A percentile compares a stretch with the other conserved stretches of the same genome.
phyloP scores from a whole-genome alignment of 2,113 vertebrate genomes.

The rabbit (Oryctolagus cuniculus) region DNA sequence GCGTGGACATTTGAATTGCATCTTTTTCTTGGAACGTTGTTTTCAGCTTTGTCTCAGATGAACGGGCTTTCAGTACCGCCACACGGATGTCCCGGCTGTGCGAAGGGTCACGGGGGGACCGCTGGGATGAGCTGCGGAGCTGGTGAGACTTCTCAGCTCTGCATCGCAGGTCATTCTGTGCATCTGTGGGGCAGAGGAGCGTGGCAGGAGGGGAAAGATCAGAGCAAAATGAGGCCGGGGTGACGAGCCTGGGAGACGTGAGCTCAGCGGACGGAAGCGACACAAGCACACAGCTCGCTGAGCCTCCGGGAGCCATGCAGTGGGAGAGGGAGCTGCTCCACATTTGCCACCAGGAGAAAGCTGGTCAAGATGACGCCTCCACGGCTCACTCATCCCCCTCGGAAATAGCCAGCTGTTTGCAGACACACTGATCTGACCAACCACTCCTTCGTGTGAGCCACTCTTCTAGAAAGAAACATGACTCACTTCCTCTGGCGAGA shows the following conservation, averaged over 20 bases:
- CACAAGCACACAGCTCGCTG: fast-evolving
- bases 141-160: neutral
- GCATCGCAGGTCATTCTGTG: no score
- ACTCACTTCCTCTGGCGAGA: constrained; percentile 3
- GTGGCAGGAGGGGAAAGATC: no score
- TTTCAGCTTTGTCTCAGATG: neutral
- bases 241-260: fast-evolving
- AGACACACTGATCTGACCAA: neutral
- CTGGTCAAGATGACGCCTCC: neutral
- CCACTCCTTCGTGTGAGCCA: neutral
- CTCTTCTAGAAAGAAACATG: neutral
- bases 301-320: fast-evolving
- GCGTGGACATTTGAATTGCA: neutral
- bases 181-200: neutral
- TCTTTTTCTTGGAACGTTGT: neutral
- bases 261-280: fast-evolving
- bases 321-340: neutral
- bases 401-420: neutral
- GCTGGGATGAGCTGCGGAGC: neutral
- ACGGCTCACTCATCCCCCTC: neutral
- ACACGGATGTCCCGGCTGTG: neutral
- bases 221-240: neutral
- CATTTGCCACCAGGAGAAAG: neutral
- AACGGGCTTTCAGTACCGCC: neutral
- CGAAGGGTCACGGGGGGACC: neutral